These are phyloP conservation scores for Scytalopus superciliaris DNA, from an alignment of 2,113 vertebrate genomes.

Conservation along the genomic window DNA sequence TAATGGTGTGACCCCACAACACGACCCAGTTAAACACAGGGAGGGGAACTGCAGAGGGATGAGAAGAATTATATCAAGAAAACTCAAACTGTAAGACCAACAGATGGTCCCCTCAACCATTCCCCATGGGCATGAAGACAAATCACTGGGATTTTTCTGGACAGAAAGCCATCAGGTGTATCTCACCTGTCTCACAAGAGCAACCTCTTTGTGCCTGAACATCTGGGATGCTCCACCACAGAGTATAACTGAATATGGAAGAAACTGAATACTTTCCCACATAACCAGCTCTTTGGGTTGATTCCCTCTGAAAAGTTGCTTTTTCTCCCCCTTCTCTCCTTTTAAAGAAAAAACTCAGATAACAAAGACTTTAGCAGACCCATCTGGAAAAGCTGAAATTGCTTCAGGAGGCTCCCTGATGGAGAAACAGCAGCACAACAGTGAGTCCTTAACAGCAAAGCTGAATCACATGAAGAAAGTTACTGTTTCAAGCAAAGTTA, in stretches of 20 bases:
- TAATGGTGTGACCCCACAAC: neutral
- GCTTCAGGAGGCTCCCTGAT: neutral
- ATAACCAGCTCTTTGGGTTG: neutral
- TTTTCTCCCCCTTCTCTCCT: fast-evolving
- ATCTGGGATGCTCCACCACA: neutral
- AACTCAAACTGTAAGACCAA: neutral
- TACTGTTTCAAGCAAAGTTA: neutral
- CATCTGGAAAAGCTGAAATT: neutral
- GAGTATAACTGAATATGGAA: neutral
- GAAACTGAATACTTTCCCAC: neutral
- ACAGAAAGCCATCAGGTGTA: neutral
- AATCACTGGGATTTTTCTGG: neutral
- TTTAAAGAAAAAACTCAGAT: neutral
- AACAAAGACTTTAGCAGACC: neutral
- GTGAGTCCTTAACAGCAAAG: neutral
- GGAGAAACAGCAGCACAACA: neutral
- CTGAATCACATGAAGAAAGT: neutral
- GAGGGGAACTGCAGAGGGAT: neutral
- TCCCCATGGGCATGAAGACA: neutral
- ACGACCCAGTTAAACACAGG: neutral
- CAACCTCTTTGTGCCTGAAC: neutral
- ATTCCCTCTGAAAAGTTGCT: neutral
- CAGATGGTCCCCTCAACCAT: neutral
- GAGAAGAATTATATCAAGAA: neutral
- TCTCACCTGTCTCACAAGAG: neutral